Conservation (phyloP, 92 coral and sea anemone genomes). For the Scolanthus callimorphus region DNA sequence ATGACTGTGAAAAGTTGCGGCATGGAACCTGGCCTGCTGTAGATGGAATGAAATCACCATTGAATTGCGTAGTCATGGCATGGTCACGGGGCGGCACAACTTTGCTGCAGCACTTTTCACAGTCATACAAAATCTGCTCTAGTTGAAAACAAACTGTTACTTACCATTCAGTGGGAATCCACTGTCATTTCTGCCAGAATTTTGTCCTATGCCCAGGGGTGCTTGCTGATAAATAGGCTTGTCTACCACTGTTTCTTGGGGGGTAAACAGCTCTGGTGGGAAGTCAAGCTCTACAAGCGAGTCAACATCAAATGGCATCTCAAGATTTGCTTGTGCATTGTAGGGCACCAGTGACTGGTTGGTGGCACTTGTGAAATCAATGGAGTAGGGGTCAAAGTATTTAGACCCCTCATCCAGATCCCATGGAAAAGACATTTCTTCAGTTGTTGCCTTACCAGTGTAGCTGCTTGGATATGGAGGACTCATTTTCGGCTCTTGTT, state of each 20-base stretch:
- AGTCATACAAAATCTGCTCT: too few species aligned
- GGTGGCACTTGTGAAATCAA: conserved; percentile 51
- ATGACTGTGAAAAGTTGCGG: too few species aligned
- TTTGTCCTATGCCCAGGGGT: conserved; percentile 13
- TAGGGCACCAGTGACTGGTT: conserved; percentile 25
- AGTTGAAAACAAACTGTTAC: too few species aligned
- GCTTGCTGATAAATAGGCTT: conserved; percentile 18
- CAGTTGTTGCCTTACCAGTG: conserved; percentile 11
- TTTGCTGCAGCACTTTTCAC: too few species aligned
- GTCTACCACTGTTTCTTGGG: conserved; percentile 10
- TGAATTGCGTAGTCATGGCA: too few species aligned
- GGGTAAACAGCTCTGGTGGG: conserved; percentile 54
- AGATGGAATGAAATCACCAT: too few species aligned
- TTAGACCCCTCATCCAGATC: conserved; percentile 39
- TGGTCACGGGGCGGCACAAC: too few species aligned
- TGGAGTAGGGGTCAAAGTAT: conserved; percentile 60
- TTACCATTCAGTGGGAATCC: conserved; percentile 45
- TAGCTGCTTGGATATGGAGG: neutral
- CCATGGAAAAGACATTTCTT: conserved; percentile 7
- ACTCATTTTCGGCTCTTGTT: conserved; percentile 21
- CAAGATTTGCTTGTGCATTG: conserved; percentile 20
- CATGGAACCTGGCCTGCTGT: too few species aligned
- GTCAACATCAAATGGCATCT: conserved; percentile 49
- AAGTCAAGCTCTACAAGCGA: conserved; percentile 39
- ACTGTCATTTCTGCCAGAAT: conserved; percentile 27